Evolutionary conservation across 2,888 invertebrate genomes (phyloP).

Genomic region (Calliscelio sp.): DNA sequence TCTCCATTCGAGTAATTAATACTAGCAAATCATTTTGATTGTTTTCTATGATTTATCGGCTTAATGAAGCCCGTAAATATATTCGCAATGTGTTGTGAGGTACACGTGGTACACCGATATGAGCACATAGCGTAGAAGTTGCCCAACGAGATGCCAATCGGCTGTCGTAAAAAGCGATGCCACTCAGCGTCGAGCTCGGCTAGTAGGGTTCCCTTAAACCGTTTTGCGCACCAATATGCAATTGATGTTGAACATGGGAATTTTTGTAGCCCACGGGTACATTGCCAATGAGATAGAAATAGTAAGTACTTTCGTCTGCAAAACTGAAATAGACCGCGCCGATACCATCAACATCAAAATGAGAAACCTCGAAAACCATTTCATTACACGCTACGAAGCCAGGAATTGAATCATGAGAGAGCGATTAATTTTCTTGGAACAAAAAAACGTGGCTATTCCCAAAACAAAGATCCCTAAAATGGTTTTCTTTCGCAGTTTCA

Average conservation of each 20-base stretch:
- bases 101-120: slow-evolving; percentile 53
- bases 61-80: slow-evolving; percentile 46
- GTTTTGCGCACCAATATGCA: slow-evolving; percentile 70
- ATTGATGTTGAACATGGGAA: slow-evolving; percentile 68
- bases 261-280: slow-evolving; percentile 63
- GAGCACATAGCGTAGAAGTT: slow-evolving; percentile 55
- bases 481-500: too few relatives aligned
- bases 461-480: too few relatives aligned
- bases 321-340: slow-evolving; percentile 77
- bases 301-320: slow-evolving; percentile 24
- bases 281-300: slow-evolving; percentile 31
- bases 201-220: slow-evolving; percentile 65
- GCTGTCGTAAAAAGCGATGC: slow-evolving; percentile 69
- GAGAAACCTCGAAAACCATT: slow-evolving; percentile 46
- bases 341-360: slow-evolving; percentile 34
- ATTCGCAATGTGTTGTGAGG: slow-evolving; percentile 37
- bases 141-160: slow-evolving; percentile 70
- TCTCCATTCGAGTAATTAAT: slow-evolving; percentile 26
- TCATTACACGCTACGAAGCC: slow-evolving; percentile 28
- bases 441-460: too few relatives aligned
- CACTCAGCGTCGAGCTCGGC: slow-evolving; percentile 53
- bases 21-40: slow-evolving; percentile 17
- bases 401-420: slow-evolving; percentile 31
- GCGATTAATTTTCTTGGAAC: slow-evolving; percentile 24
- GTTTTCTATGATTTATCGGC: slow-evolving; percentile 30